phyloP scores from a whole-genome alignment of 2,797 vertebrate species.

The Cryptoblepharus egeriae region DNA sequence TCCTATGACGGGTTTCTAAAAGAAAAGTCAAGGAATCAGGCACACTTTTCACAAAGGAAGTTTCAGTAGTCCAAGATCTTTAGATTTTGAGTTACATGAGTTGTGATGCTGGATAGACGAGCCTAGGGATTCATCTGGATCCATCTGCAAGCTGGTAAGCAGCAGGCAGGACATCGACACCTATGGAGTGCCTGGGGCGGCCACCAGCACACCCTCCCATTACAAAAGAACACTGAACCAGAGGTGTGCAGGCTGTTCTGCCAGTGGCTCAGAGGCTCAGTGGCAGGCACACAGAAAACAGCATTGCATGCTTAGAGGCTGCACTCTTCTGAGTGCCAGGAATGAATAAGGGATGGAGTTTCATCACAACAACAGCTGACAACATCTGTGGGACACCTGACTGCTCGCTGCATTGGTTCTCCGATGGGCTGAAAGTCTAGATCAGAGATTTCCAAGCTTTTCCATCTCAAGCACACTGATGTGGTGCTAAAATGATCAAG shows the following conservation, averaged over 20 bases:
- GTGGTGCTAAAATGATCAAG: too few species aligned
- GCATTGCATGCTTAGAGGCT: background rate
- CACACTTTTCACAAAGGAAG: background rate
- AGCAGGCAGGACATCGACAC: too few species aligned
- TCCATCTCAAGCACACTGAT: too few species aligned
- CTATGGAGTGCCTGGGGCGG: too few species aligned
- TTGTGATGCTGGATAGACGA: too few species aligned
- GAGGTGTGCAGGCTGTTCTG: background rate
- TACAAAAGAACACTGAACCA: too few species aligned
- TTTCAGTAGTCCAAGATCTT: background rate
- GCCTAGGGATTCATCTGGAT: too few species aligned
- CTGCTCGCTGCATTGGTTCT: too few species aligned
- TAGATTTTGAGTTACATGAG: too few species aligned
- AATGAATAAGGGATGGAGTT: background rate
- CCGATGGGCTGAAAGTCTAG: accelerated
- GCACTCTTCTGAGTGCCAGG: background rate
- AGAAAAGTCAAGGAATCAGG: background rate
- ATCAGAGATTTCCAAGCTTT: too few species aligned
- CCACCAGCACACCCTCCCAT: background rate
- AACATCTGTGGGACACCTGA: background rate
- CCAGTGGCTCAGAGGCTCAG: background rate
- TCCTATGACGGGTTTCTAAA: background rate
- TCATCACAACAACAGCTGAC: too few species aligned
- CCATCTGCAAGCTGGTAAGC: too few species aligned
- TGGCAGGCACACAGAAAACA: background rate